A percentile compares a stretch with the other conserved stretches of the same genome.
Evolutionary conservation across 2,888 invertebrate species (phyloP).

Genomic region (Atrina japonica): DNA sequence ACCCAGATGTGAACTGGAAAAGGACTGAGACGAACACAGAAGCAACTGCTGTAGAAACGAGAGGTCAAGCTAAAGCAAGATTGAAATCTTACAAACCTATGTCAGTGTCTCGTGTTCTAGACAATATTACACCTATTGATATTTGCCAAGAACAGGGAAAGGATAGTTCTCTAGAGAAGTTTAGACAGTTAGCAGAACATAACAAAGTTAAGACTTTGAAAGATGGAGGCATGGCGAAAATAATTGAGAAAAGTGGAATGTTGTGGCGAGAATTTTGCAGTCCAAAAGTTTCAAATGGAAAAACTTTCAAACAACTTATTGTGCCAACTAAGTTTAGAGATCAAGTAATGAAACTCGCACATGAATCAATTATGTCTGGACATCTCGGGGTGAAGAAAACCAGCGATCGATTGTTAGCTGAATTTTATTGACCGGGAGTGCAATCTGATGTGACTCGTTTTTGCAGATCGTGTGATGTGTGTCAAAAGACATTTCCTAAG

Average conservation of each 20-base stretch:
- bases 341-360: conserved; percentile 41
- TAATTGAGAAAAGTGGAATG: not conserved
- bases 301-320: conserved; percentile 8
- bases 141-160: not conserved
- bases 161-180: not conserved
- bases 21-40: no score
- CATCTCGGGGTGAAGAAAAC: conserved; percentile 39
- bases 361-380: conserved; percentile 45
- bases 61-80: not conserved
- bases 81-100: not conserved
- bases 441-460: conserved; percentile 25
- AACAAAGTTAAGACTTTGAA: no score
- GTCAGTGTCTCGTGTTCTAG: not conserved
- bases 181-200: not conserved
- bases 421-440: conserved; percentile 47
- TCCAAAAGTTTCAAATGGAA: not conserved
- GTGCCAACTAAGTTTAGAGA: conserved; percentile 30
- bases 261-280: not conserved
- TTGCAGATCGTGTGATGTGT: conserved; percentile 41
- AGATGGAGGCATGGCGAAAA: no score
- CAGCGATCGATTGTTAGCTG: conserved; percentile 17
- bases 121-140: not conserved
- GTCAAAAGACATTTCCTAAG: conserved; percentile 37
- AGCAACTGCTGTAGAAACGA: conserved; percentile 8
- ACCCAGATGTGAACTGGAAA: not conserved